Conservation (phyloP, 92 coral and sea anemone genomes). For the Umimayanthus kanabou region DNA sequence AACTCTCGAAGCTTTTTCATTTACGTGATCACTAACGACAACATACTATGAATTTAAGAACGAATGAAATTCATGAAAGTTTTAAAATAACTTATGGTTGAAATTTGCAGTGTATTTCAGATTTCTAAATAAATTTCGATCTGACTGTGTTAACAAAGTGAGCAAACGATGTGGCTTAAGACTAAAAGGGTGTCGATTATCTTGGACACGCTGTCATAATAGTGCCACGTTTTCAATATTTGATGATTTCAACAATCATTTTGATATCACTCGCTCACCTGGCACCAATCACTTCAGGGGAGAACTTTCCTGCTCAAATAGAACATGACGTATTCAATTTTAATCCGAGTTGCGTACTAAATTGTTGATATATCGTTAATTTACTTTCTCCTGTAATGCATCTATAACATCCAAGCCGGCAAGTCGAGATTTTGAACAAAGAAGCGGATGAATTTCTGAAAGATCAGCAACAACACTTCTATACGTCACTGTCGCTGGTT, state of each 20-base stretch:
- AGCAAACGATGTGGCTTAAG: not conserved
- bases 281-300: conserved; percentile 25
- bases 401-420: not conserved
- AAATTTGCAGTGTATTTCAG: not conserved
- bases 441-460: not conserved
- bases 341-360: not conserved
- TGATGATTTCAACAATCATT: not conserved
- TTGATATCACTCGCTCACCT: not conserved
- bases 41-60: not conserved
- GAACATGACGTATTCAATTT: conserved; percentile 20
- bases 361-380: not conserved
- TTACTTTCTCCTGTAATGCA: not conserved
- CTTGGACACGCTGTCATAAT: conserved; percentile 3
- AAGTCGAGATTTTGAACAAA: not conserved
- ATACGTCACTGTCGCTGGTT: not conserved
- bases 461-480: not conserved
- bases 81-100: not conserved
- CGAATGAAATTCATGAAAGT: not conserved
- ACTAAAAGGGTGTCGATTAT: not conserved
- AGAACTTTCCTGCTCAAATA: conserved; percentile 17
- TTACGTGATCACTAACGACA: not conserved
- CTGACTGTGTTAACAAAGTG: not conserved
- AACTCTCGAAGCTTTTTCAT: not conserved
- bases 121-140: conserved; percentile 3
- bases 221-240: not conserved